Evolutionary conservation across 2,888 invertebrate genomes (phyloP).

Genomic region (Stenoptilia bipunctidactyla): DNA sequence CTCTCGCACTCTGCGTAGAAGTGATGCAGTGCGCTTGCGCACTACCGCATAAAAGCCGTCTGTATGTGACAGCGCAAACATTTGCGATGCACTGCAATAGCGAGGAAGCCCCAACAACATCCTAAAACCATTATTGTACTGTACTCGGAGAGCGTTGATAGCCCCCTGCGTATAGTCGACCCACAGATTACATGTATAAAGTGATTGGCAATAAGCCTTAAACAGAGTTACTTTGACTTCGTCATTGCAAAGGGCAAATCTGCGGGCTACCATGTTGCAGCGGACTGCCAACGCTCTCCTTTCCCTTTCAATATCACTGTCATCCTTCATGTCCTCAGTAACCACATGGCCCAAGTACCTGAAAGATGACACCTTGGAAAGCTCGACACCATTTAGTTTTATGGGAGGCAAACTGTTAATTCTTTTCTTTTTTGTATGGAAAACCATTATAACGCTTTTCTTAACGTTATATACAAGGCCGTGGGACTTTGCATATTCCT

Average conservation of each 20-base stretch:
- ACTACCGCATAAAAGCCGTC: conserved; percentile 4
- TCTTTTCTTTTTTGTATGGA: too few species aligned
- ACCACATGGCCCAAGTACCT: conserved; percentile 7
- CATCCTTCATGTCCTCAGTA: conserved; percentile 3
- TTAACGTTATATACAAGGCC: too few species aligned
- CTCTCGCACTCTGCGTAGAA: not conserved
- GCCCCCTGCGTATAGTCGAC: too few species aligned
- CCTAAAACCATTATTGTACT: too few species aligned
- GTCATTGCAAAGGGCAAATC: conserved; percentile 1
- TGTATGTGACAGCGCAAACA: conserved; percentile 4
- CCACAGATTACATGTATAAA: too few species aligned
- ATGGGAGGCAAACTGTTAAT: too few species aligned
- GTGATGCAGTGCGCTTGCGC: not conserved
- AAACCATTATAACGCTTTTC: conserved; percentile 4
- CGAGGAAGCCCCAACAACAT: too few species aligned
- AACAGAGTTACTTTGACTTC: conserved; percentile 2
- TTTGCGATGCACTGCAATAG: conserved; percentile 2
- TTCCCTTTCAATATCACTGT: conserved; percentile 3
- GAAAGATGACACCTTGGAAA: too few species aligned
- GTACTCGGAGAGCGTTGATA: too few species aligned
- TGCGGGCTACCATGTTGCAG: conserved; percentile 2
- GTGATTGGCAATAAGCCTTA: conserved; percentile 1
- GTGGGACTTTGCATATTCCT: conserved; percentile 1
- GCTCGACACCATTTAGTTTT: too few species aligned
- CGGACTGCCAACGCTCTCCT: not conserved